Conservation (phyloP, 2,888 invertebrate genomes). For the Acanthacorydalis orientalis region DNA sequence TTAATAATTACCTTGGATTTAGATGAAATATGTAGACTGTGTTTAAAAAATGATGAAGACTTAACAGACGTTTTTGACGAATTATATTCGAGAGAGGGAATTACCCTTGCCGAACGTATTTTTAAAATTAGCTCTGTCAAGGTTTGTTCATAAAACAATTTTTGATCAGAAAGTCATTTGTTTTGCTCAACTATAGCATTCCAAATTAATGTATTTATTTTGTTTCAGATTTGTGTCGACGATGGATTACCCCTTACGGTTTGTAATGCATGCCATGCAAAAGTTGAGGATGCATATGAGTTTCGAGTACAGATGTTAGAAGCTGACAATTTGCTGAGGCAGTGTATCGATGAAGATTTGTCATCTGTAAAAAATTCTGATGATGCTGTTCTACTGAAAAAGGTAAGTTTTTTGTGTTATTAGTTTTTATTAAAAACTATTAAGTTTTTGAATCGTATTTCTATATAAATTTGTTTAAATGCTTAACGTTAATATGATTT, state of each 20-base stretch:
- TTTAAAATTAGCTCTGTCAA: constrained; percentile 1
- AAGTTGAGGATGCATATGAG: constrained; percentile 2
- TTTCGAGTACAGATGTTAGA: constrained; percentile 2
- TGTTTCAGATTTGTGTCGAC: constrained; percentile 2
- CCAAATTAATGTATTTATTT: neutral
- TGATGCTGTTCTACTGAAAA: no score
- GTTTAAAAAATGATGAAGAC: neutral
- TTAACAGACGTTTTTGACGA: constrained; percentile 1
- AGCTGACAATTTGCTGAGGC: constrained; percentile 1
- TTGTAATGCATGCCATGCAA: constrained; percentile 1
- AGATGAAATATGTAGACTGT: constrained; percentile 2
- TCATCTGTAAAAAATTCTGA: no score
- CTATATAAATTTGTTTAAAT: no score
- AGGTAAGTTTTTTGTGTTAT: no score
- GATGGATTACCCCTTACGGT: constrained; percentile 1
- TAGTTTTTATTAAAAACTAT: no score
- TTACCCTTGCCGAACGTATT: constrained; percentile 1
- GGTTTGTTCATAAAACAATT: constrained; percentile 1
- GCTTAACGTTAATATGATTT: no score
- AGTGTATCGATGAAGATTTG: no score
- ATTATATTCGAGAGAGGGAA: neutral
- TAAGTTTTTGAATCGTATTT: no score
- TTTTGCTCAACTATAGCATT: no score
- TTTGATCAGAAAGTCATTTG: no score
- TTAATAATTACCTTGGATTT: neutral